phyloP scores from a whole-genome alignment of 2,888 invertebrate genomes.

The Leptogaster cylindrica region DNA sequence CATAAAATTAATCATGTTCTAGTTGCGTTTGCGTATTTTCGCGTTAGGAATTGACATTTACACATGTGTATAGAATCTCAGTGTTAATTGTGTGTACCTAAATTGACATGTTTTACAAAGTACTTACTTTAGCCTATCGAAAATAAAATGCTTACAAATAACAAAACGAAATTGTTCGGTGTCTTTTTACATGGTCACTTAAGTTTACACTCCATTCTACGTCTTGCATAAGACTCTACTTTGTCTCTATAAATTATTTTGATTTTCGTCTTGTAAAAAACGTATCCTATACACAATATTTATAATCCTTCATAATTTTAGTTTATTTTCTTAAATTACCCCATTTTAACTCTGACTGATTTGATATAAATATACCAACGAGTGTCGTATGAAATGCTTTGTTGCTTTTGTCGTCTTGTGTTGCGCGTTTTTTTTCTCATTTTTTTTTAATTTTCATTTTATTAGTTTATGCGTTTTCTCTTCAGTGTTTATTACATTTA shows the following conservation, averaged over 20 bases:
- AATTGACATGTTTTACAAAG: constrained; percentile 40
- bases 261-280: constrained; percentile 47
- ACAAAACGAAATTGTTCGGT: constrained; percentile 22
- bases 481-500: too few species aligned
- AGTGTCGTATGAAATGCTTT: constrained; percentile 27
- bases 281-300: constrained; percentile 42
- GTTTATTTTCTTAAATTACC: constrained; percentile 29
- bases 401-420: constrained; percentile 18
- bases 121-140: constrained; percentile 13
- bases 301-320: constrained; percentile 18
- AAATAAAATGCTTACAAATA: constrained; percentile 4
- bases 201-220: constrained; percentile 21
- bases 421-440: too few species aligned
- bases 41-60: constrained; percentile 38
- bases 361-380: constrained; percentile 20
- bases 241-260: constrained; percentile 45
- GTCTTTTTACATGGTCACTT: constrained; percentile 32
- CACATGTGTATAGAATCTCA: constrained; percentile 24
- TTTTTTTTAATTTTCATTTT: too few species aligned
- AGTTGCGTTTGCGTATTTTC: constrained; percentile 21
- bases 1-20: not conserved
- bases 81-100: constrained; percentile 41
- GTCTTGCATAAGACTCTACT: constrained; percentile 45
- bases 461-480: too few species aligned
- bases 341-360: constrained; percentile 14